Base-by-base conservation (phyloP, 2,113 vertebrate genomes). In the Malurus cyaneus region DNA sequence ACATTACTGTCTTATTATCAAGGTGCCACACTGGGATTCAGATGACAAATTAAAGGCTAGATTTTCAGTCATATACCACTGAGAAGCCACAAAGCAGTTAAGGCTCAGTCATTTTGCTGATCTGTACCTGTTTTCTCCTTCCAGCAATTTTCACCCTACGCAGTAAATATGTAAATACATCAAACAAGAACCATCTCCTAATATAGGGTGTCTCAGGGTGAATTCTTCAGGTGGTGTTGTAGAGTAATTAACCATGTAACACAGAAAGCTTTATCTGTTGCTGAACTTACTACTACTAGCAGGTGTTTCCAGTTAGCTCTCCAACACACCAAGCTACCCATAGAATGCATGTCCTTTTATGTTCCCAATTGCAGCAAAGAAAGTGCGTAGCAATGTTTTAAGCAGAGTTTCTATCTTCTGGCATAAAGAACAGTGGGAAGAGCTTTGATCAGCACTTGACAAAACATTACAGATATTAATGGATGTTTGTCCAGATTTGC, bases 351-450 rank as follows among this genome's bases (percentile, higher is more conserved):
- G 4, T 41, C n/a, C 11, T 32, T 54, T 78, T 49, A 73, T 6
- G 2, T 3, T 60, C 46, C 49, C 60, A 74, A 8, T 16, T 46
- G 13, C 49, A 62, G 18, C 23, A 52, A 20, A 83, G 10, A 36
- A 49, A 31, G 29, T 9, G 71, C 0, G 0, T 0, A 69, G n/a
- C 6, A 69, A n/a, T 11, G 6, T 15, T 9, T n/a, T 47, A 52
- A 76, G 60, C 86, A 50, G 3, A n/a, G 15, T 49, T 83, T 46
- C 12, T 56, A 20, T 57, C 49, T 87, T 61, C 49, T 34, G 36
- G 3, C 31, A 53, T 12, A 49, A 72, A 70, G 87, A 64, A 28
- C 3, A 44, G 15, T 47, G 14, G 13, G 36, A 78, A 78, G 16
- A 64, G 74, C 36, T 61, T 62, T 62, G 5, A 52, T 29, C 9